Conservation (phyloP, 2,888 invertebrate genomes). For the Napeogenes inachia region DNA sequence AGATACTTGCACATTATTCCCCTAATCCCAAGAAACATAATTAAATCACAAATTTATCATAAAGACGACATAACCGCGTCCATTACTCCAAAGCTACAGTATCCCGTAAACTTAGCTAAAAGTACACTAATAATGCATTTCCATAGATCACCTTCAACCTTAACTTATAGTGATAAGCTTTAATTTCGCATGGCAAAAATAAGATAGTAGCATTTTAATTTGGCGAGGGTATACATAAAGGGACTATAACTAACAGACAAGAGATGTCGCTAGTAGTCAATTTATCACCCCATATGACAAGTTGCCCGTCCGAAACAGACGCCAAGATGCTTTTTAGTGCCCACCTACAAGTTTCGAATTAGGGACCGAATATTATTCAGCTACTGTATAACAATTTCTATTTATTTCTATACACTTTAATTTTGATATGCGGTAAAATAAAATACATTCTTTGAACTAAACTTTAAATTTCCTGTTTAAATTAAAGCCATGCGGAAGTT, state of each 20-base stretch:
- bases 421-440: too few species aligned
- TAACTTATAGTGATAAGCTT: slow-evolving; percentile 16
- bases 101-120: slow-evolving; percentile 41
- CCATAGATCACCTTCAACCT: slow-evolving; percentile 10
- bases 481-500: too few species aligned
- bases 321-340: slow-evolving; percentile 65
- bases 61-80: slow-evolving; percentile 55
- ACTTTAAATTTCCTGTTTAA: too few species aligned
- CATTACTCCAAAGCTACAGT: slow-evolving; percentile 53
- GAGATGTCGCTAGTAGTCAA: slow-evolving; percentile 62
- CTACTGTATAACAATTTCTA: slow-evolving; percentile 11
- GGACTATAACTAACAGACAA: slow-evolving; percentile 68
- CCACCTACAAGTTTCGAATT: slow-evolving; percentile 26
- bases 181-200: slow-evolving; percentile 18
- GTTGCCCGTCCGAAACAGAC: slow-evolving; percentile 66
- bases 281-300: slow-evolving; percentile 74
- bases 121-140: not conserved
- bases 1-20: slow-evolving; percentile 38
- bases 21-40: slow-evolving; percentile 47
- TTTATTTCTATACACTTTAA: not conserved
- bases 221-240: slow-evolving; percentile 52
- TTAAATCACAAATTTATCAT: slow-evolving; percentile 65
- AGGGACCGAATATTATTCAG: slow-evolving; percentile 36
- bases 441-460: too few species aligned
- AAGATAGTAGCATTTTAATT: slow-evolving; percentile 12